Evolutionary conservation across 2,888 invertebrate genomes (phyloP), one percentile per base, ranked within the genome.

Genomic region (Pandemis corylana): DNA sequence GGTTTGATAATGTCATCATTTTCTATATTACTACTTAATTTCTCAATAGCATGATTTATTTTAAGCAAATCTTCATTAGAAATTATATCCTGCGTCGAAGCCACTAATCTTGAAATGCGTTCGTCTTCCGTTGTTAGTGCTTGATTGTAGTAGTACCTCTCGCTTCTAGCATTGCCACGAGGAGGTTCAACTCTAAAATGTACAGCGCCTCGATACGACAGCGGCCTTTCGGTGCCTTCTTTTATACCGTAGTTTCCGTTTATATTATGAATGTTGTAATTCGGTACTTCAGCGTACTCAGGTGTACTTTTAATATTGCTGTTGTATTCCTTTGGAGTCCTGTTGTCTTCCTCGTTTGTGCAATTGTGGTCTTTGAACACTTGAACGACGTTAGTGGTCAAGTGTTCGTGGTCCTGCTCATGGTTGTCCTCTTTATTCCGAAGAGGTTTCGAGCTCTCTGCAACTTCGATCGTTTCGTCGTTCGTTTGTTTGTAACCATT

Each of bases 41-140:
- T 89, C 81, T 94, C 94, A 9, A 86, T 89, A 0, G 94, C 92
- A 46, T 94, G 90, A 75, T 96, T 96, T 0, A 96, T 96, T 81
- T 94, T 95, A 10, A 96, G 80, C 9, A 96, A 92, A 85, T 96
- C 96, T 81, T 96, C 95, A 76, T 95, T 96, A 0, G 95, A 93
- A 76, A 96, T 95, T 10, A 96, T 87, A 84, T 96, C 95, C 82
- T 95, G 95, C 0, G 96, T 96, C 2, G 93, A 95, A 61, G 95
- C 95, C 13, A 96, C 95, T 59, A 96, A 85, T 80, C 90, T 95
- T 5, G 92, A 91, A 59, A 93, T 92, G 1, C 93, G 91, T 51
- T 85, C 84, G 59, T 89, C 84, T 78, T 89, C 80, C 49, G 84
- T 85, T 13, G 78, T 79, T 13, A 87, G 84, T 41, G 82, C 77